Conservation (phyloP, 1,140 invertebrate species). For the Aphelenchoides avenae region DNA sequence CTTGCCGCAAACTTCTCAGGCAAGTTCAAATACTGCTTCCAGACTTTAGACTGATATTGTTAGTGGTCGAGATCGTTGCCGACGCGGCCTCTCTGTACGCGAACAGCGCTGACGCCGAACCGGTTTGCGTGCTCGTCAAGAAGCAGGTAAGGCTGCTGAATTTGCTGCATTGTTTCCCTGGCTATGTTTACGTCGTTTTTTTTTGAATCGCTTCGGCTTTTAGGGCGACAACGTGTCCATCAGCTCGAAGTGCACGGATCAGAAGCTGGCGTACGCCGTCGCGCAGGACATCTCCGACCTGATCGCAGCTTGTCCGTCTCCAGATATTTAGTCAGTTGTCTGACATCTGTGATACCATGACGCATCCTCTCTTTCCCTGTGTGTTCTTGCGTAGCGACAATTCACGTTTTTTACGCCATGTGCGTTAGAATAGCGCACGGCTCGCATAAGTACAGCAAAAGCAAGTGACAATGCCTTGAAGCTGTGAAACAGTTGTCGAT, state of each 20-base stretch:
- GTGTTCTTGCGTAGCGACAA: no score
- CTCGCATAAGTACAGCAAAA: no score
- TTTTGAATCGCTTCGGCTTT: not conserved
- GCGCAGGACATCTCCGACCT: conserved; percentile 19
- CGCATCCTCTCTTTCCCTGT: no score
- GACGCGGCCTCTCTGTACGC: conserved; percentile 46
- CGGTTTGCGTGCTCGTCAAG: conserved; percentile 49
- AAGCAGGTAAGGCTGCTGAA: conserved; percentile 27
- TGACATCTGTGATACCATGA: no score
- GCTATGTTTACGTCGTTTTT: not conserved
- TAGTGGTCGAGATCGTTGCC: conserved; percentile 43
- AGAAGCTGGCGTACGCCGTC: conserved; percentile 22
- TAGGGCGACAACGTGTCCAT: conserved; percentile 11
- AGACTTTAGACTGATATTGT: conserved; percentile 9
- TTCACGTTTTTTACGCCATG: no score
- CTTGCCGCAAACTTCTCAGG: conserved; percentile 41
- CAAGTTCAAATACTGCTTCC: not conserved
- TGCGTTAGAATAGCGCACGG: no score
- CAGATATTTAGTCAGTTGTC: no score
- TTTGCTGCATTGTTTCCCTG: conserved; percentile 7
- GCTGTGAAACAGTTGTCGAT: no score
- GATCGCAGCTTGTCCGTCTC: no score
- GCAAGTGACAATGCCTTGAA: no score
- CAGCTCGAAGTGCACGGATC: conserved; percentile 31
- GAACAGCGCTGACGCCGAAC: conserved; percentile 24